phyloP scores from a whole-genome alignment of 2,797 vertebrate genomes.

The Mus spretus region DNA sequence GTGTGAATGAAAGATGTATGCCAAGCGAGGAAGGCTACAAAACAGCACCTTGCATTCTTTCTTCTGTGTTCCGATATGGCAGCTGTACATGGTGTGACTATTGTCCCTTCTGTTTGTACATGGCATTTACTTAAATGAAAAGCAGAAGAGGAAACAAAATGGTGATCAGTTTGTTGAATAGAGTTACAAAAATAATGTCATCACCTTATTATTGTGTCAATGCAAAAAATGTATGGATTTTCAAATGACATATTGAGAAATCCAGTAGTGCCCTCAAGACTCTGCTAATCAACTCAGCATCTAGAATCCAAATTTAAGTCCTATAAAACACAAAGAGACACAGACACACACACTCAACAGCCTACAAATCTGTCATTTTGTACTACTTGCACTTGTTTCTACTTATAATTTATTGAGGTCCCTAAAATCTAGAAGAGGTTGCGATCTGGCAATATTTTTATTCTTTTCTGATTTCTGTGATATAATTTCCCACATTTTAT shows the following conservation, averaged over 20 bases:
- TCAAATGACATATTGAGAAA: conserved; percentile 30
- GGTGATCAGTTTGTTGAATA: conserved; percentile 41
- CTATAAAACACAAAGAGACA: neutral
- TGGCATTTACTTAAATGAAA: conserved; percentile 39
- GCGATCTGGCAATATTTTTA: neutral
- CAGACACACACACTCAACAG: neutral
- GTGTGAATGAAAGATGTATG: conserved; percentile 51
- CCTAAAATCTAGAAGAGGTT: neutral
- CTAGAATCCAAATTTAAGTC: neutral
- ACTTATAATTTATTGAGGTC: neutral
- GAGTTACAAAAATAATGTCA: neutral
- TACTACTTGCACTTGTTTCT: neutral
- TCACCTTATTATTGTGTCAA: conserved; percentile 32
- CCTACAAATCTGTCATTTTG: neutral
- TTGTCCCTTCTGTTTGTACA: neutral
- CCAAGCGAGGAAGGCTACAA: conserved; percentile 15
- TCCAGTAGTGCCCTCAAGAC: neutral
- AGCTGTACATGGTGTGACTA: conserved; percentile 20
- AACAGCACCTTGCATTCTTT: neutral
- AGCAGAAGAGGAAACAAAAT: conserved; percentile 56
- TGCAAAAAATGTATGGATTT: conserved; percentile 3
- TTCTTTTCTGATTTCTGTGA: conserved; percentile 22
- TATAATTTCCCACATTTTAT: conserved; percentile 21
- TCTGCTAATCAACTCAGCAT: neutral
- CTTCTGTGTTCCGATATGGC: neutral